A percentile compares a stretch with the other conserved stretches of the same genome.
These are phyloP conservation scores for Heterochromis multidens DNA, from an alignment of 2,113 vertebrate species.

Conservation along the genomic window DNA sequence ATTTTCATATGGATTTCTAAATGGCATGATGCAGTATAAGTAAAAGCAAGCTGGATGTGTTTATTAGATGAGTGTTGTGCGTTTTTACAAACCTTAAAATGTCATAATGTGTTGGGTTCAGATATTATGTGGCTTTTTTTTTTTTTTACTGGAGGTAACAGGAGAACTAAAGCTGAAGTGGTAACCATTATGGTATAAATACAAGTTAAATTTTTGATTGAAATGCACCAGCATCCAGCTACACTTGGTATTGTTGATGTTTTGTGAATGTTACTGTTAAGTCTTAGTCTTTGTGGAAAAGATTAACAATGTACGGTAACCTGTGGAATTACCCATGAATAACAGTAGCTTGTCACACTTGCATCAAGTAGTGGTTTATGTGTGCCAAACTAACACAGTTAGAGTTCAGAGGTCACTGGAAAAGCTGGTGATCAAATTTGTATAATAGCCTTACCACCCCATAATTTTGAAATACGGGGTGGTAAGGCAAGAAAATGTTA, in stretches of 20 bases:
- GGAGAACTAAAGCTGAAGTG: not conserved
- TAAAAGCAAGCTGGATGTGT: slow-evolving; percentile 35
- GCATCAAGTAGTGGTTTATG: not conserved
- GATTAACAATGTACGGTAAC: not conserved
- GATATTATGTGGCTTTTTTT: not conserved
- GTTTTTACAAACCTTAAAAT: not conserved
- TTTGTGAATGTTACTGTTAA: not conserved
- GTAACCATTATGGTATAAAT: not conserved
- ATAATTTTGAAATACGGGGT: not conserved
- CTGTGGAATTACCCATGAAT: no score
- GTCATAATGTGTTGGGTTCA: not conserved
- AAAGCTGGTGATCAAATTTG: not conserved
- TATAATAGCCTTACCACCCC: not conserved
- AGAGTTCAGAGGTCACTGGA: not conserved
- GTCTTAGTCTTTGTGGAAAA: not conserved
- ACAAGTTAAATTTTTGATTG: not conserved
- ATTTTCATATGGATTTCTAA: slow-evolving; percentile 41
- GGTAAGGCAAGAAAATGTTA: not conserved
- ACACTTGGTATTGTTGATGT: not conserved
- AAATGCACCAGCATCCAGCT: not conserved
- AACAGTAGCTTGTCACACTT: not conserved
- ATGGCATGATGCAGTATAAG: slow-evolving; percentile 30
- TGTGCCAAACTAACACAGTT: not conserved
- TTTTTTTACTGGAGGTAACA: not conserved
- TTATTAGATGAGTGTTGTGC: not conserved